Evolutionary conservation across 92 coral and sea anemone genomes (phyloP).

Genomic region (Palythoa heliodiscus): DNA sequence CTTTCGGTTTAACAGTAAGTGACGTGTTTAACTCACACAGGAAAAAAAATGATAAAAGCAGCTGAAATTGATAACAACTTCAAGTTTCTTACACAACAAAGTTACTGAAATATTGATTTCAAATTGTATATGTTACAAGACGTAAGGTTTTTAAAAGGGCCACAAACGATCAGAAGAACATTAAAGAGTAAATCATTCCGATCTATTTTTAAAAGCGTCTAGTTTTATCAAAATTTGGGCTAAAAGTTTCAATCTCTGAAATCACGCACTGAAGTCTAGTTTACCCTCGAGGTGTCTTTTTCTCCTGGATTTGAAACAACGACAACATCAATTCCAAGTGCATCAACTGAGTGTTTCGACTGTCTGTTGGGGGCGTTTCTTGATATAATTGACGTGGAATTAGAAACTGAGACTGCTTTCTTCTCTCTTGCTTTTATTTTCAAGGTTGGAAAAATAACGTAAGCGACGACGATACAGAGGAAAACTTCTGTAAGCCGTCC

Average conservation of each 20-base stretch:
- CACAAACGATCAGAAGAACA: background rate
- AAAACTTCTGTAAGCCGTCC: slow-evolving; percentile 54
- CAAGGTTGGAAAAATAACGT: slow-evolving; percentile 69
- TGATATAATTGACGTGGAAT: slow-evolving; percentile 27
- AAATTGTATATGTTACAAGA: background rate
- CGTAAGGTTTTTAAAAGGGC: background rate
- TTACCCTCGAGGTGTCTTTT: background rate
- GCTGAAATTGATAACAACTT: background rate
- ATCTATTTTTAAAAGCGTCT: background rate
- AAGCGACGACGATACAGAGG: slow-evolving; percentile 67
- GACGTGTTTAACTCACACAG: too few relatives aligned
- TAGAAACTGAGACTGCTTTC: background rate
- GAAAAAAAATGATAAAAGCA: background rate
- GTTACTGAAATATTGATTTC: background rate
- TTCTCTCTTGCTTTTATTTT: slow-evolving; percentile 3
- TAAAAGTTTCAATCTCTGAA: background rate
- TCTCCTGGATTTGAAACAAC: background rate
- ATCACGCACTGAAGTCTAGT: background rate
- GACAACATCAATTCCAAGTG: background rate
- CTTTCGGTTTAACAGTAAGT: too few relatives aligned
- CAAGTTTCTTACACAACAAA: background rate
- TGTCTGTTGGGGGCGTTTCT: slow-evolving; percentile 27
- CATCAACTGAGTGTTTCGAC: background rate
- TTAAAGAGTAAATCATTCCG: too few relatives aligned
- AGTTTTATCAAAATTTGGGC: background rate